phyloP scores from a whole-genome alignment of 1,140 invertebrate species.

The Thaumatotibia leucotreta region DNA sequence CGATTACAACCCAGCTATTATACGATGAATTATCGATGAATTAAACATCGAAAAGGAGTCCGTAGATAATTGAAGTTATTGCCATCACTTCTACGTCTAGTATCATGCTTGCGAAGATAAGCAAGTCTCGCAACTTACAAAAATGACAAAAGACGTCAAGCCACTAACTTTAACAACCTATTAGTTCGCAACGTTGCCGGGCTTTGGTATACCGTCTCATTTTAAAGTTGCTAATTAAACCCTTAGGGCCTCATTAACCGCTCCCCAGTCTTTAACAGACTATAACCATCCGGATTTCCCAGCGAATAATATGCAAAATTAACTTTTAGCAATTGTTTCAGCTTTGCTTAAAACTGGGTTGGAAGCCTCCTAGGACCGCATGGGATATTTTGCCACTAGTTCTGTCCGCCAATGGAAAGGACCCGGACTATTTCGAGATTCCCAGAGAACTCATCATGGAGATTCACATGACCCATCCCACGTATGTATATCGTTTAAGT shows the following conservation, averaged over 20 bases:
- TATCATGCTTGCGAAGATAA: too few relatives aligned
- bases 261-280: neutral
- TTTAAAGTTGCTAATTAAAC: constrained; percentile 6
- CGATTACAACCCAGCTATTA: too few relatives aligned
- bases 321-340: constrained; percentile 61
- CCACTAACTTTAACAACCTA: neutral
- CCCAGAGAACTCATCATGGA: constrained; percentile 92
- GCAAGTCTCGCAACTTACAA: too few relatives aligned
- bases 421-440: constrained; percentile 96
- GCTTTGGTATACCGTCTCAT: neutral
- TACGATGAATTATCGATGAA: too few relatives aligned
- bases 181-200: neutral
- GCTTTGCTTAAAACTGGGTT: constrained; percentile 93
- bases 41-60: too few relatives aligned
- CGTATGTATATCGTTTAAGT: constrained; percentile 83
- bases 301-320: neutral
- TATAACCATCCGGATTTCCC: neutral
- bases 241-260: neutral
- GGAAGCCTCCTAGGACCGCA: constrained; percentile 86
- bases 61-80: too few relatives aligned
- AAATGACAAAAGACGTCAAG: neutral
- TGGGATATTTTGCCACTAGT: constrained; percentile 95
- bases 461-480: constrained; percentile 91
- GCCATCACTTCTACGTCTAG: too few relatives aligned
- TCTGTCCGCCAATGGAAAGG: constrained; percentile 94